Evolutionary conservation across 2,797 vertebrate species (phyloP).

Genomic region (Alosa sapidissima): DNA sequence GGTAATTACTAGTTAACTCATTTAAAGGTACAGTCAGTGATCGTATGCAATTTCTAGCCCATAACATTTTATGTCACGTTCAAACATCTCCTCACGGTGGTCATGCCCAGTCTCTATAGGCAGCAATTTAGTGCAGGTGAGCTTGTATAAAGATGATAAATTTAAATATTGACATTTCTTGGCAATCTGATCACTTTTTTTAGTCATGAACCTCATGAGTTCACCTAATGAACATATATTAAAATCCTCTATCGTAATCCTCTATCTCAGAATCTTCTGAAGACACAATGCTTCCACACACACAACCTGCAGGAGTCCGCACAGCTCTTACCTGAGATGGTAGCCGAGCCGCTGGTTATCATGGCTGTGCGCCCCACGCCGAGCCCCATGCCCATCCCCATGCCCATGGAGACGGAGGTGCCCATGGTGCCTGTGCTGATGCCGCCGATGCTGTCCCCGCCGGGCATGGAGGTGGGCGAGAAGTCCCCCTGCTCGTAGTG

Average conservation of each 20-base stretch:
- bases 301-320: no score
- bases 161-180: no score
- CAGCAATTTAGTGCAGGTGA: no score
- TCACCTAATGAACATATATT: neutral
- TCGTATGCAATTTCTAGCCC: no score
- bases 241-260: neutral
- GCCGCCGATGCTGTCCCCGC: constrained; percentile 90
- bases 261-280: neutral
- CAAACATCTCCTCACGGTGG: no score
- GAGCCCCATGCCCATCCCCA: constrained; percentile 73
- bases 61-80: no score
- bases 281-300: no score
- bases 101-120: no score
- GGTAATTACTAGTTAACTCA: neutral
- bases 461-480: constrained; percentile 71
- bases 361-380: constrained; percentile 72
- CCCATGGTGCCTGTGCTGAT: constrained; percentile 80
- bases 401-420: constrained; percentile 72
- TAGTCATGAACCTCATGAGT: neutral
- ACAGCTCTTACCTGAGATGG: constrained; percentile 71
- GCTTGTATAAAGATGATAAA: no score
- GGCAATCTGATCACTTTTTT: no score
- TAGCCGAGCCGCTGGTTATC: constrained; percentile 79
- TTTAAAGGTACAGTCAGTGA: neutral
- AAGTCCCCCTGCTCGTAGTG: constrained; percentile 84